Evolutionary conservation across 2,888 invertebrate species (phyloP), one percentile per base, ranked within the genome.

Genomic region (Pseudanteris insignis): DNA sequence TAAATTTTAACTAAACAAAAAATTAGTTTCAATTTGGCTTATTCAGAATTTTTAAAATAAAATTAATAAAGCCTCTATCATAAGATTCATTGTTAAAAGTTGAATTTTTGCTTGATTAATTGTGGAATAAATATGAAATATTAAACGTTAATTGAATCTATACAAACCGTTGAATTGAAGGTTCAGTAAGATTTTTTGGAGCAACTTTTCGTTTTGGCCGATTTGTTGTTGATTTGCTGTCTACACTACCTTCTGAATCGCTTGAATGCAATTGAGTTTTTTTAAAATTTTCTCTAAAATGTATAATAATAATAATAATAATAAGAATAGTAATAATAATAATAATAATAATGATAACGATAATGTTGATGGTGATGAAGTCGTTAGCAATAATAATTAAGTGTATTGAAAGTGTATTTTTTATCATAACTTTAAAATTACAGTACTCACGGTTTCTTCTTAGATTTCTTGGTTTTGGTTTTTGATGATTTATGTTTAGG

Each of bases 211-310:
- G 7, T 50, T 18, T 50, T 1, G 50, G 50, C 13, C 50, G 14
- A 26, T 8, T 9, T 28, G 12, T 33, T 21, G 14, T 2, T 1
- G 2, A 33, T 21, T 50, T 15, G 30, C 48, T 18, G 7, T 26
- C n/a, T n/a, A n/a, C n/a, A 8, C 47, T 47, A 14, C 47, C 29
- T 14, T 48, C 48, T 2, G 48, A 48, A 11, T 38, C 47, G 26
- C 36, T 47, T 2, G 37, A 37, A 25, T 6, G 8, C 1, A 25
- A 1, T 4, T 37, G 25, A 1, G n/a, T n/a, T n/a, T n/a, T n/a
- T n/a, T n/a, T n/a, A n/a, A n/a, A n/a, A n/a, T n/a, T n/a, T n/a
- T n/a, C n/a, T n/a, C n/a, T n/a, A n/a, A n/a, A n/a, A n/a, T n/a
- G n/a, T n/a, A n/a, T n/a, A n/a, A n/a, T n/a, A n/a, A n/a, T n/a